phyloP scores from a whole-genome alignment of 2,113 vertebrate genomes.

The Nibea coibor region DNA sequence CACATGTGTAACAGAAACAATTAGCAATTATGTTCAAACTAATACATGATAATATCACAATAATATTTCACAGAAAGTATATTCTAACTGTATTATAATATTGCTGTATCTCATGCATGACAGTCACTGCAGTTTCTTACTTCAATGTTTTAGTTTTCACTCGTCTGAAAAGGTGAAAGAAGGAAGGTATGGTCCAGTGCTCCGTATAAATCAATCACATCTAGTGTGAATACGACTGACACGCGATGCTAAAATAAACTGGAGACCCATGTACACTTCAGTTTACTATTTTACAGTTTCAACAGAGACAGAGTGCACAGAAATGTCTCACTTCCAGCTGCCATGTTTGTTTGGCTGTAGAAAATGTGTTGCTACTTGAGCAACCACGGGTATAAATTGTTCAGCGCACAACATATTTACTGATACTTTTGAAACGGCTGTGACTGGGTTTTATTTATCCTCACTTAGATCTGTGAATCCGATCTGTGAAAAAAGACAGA shows the following conservation, averaged over 20 bases:
- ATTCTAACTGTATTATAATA: neutral
- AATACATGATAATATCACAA: neutral
- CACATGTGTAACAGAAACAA: too few species aligned
- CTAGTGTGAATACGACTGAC: neutral
- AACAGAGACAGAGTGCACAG: neutral
- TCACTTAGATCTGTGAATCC: neutral
- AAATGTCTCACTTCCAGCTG: slow-evolving; percentile 3
- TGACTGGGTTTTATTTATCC: neutral
- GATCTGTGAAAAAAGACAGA: neutral
- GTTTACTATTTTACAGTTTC: slow-evolving; percentile 9
- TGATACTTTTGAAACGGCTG: neutral
- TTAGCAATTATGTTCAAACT: too few species aligned
- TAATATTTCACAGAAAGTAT: neutral
- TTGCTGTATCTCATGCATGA: neutral
- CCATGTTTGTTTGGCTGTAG: slow-evolving; percentile 20
- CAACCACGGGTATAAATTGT: slow-evolving; percentile 2
- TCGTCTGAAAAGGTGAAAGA: neutral
- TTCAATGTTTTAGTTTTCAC: neutral
- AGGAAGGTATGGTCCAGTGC: neutral
- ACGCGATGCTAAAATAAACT: neutral
- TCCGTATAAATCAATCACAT: neutral
- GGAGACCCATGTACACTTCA: neutral
- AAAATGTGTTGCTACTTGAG: slow-evolving; percentile 12
- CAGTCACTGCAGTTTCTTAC: neutral
- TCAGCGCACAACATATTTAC: neutral